A percentile compares a stretch with the other conserved stretches of the same genome.
Evolutionary conservation across 2,888 invertebrate genomes (phyloP).

Genomic region (Pterostichus madidus): DNA sequence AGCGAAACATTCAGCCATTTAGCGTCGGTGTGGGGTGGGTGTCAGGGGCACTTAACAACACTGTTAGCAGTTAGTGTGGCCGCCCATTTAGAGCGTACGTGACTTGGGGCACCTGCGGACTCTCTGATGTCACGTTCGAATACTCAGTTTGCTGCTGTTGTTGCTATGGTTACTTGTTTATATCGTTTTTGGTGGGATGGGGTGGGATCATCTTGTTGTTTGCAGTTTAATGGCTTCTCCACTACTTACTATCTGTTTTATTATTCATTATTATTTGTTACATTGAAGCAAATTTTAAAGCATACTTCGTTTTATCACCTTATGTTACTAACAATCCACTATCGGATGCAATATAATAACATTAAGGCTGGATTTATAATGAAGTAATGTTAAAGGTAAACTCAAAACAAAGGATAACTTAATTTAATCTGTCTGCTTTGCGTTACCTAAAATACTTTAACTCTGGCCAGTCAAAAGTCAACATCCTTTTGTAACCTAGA

Average conservation of each 20-base stretch:
- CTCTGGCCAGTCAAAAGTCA: no score
- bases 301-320: background rate
- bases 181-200: slow-evolving; percentile 23
- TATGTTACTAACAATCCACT: no score
- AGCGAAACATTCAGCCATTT: slow-evolving; percentile 55
- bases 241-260: slow-evolving; percentile 28
- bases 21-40: slow-evolving; percentile 5
- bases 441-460: no score
- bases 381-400: no score
- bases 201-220: background rate
- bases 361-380: no score
- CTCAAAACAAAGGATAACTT: no score
- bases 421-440: no score
- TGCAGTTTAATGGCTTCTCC: slow-evolving; percentile 1
- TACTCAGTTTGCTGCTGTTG: background rate
- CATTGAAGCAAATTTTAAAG: background rate
- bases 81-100: slow-evolving; percentile 57
- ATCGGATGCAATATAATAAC: no score
- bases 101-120: slow-evolving; percentile 43
- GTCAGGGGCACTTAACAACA: slow-evolving; percentile 47
- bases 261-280: slow-evolving; percentile 23
- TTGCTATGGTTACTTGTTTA: slow-evolving; percentile 40
- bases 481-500: no score
- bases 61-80: slow-evolving; percentile 52
- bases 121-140: slow-evolving; percentile 3